Evolutionary conservation across 2,888 invertebrate species (phyloP).

Genomic region (Autographa gamma): DNA sequence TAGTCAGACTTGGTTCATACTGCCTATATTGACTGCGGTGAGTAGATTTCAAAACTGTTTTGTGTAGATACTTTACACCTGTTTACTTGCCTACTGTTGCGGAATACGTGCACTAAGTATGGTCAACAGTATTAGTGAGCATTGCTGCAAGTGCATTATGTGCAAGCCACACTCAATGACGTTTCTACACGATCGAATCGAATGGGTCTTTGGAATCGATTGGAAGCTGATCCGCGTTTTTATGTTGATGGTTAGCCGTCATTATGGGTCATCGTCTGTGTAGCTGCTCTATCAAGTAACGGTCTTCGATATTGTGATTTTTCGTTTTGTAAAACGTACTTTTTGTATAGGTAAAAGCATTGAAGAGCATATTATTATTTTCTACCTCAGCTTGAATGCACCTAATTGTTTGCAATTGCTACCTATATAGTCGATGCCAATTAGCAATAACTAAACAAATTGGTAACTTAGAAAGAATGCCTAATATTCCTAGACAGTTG

Average conservation of each 20-base stretch:
- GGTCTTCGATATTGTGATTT: neutral
- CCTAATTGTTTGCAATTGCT: neutral
- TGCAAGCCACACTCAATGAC: neutral
- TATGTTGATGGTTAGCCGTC: neutral
- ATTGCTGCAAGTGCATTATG: neutral
- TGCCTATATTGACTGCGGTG: neutral
- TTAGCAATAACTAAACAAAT: too few species aligned
- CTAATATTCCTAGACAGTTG: neutral
- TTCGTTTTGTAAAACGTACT: neutral
- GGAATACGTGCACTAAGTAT: slow-evolving; percentile 5
- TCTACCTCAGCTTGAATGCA: too few species aligned
- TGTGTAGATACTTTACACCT: neutral
- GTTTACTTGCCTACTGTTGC: neutral
- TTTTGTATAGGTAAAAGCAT: too few species aligned
- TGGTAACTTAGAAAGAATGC: neutral
- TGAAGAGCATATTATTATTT: too few species aligned
- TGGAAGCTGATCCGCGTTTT: neutral
- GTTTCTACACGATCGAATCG: neutral
- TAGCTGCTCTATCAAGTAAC: neutral
- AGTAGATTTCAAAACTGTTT: slow-evolving; percentile 1
- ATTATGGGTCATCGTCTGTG: neutral
- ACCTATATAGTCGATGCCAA: neutral
- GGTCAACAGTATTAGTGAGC: neutral
- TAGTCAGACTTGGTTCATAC: neutral
- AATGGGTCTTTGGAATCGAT: neutral